Evolutionary conservation across 2,797 vertebrate genomes (phyloP), one percentile per base, ranked within the genome.

Genomic region (Todus mexicanus): DNA sequence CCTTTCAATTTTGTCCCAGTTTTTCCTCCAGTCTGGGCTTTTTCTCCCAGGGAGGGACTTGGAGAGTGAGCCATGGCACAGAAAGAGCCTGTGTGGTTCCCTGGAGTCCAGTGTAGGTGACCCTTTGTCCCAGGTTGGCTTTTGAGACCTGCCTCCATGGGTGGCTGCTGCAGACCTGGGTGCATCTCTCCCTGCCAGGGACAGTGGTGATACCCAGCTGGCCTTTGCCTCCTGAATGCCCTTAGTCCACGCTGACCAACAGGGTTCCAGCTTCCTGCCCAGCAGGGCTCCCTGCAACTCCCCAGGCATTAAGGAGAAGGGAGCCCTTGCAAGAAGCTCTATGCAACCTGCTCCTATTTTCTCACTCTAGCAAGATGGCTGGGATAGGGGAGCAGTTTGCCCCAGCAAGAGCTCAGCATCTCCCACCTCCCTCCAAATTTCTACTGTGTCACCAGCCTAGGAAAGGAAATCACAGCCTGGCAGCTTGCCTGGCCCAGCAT

Each of bases 201-300:
- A 27, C 53, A 66, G 38, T 0, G 3, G 53, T 51, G 53, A 59
- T 15, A 7, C 38, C n/a, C 64, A 53, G 54, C 35, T 5, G 9
- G 50, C n/a, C 21, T 31, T 69, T 60, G 59, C 27, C 51, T 79
- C 7, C 1, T 56, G 35, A 12, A 3, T 7, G 11, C 3, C 35
- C 43, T 25, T 37, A 33, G 50, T 19, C 3, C 15, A 17, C 2
- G 3, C 51, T 35, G 27, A 3, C 0, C 1, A 11, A 16, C 12
- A 64, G 12, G 20, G 20, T 26, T 45, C 31, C 1, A 4, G 15
- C 37, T 86, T 86, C 56, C 25, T 80, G 83, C 70, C 26, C 35
- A 4, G 1, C 21, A 70, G 1, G 1, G 11, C 35, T 76, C 38
- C 35, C 76, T 31, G 38, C 31, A 50, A 27, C n/a, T 51, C 25